These are phyloP conservation scores for Porites divaricata DNA, from an alignment of 92 coral and sea anemone species.

Conservation along the genomic window DNA sequence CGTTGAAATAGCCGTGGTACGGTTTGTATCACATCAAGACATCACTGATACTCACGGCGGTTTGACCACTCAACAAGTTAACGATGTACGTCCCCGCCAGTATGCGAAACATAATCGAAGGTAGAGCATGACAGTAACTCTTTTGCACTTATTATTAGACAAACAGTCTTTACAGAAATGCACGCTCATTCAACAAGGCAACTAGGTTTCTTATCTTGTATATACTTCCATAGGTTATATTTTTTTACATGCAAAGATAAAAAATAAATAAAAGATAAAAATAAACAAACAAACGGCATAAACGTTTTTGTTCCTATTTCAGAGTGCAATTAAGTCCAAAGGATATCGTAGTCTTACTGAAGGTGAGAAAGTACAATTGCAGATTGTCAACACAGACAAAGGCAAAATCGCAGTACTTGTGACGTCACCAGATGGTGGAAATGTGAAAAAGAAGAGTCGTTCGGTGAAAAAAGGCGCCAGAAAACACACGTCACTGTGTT, in stretches of 20 bases:
- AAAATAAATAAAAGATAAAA: background rate
- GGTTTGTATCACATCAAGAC: too few species aligned
- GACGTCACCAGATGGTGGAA: conserved; percentile 87
- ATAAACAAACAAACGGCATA: background rate
- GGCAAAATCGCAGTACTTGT: conserved; percentile 87
- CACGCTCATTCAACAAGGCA: too few species aligned
- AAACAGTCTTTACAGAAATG: too few species aligned
- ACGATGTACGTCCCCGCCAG: too few species aligned
- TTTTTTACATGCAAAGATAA: background rate
- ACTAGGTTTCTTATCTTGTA: too few species aligned
- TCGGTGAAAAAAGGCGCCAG: conserved; percentile 90
- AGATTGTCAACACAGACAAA: conserved; percentile 75
- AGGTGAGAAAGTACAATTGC: conserved; percentile 89
- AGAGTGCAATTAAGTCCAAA: conserved; percentile 92
- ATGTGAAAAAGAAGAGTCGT: conserved; percentile 79
- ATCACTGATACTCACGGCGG: too few species aligned
- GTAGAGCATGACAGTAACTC: too few species aligned
- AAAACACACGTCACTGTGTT: conserved; percentile 89
- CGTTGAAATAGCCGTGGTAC: too few species aligned
- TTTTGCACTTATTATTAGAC: too few species aligned
- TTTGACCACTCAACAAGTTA: too few species aligned
- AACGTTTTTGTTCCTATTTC: conserved; percentile 2
- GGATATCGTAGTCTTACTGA: conserved; percentile 90
- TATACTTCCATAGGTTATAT: too few species aligned
- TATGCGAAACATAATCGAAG: too few species aligned